A percentile compares a stretch with the other conserved stretches of the same genome.
Conservation (phyloP, 2,888 invertebrate genomes). For the Brenthis daphne region DNA sequence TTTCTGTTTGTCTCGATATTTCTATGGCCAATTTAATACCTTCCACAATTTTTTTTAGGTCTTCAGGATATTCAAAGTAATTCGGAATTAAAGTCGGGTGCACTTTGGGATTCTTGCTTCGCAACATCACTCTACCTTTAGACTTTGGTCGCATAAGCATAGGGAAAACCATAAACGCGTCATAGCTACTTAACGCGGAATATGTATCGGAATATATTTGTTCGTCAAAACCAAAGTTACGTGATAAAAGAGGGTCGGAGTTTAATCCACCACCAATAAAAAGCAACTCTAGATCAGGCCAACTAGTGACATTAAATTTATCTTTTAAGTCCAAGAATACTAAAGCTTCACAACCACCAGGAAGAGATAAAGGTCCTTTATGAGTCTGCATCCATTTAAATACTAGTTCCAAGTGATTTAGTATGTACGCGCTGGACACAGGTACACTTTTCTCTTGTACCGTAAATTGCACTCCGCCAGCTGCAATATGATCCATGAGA, state of each 20-base stretch:
- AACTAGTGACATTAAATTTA: slow-evolving; percentile 77
- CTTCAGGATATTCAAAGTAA: slow-evolving; percentile 86
- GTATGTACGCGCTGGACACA: slow-evolving; percentile 61
- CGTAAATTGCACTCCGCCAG: slow-evolving; percentile 84
- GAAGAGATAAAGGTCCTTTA: slow-evolving; percentile 82
- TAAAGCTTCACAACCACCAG: slow-evolving; percentile 86
- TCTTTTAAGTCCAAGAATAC: slow-evolving; percentile 84
- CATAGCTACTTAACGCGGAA: slow-evolving; percentile 63
- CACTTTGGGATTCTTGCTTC: slow-evolving; percentile 86
- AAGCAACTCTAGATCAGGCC: slow-evolving; percentile 85
- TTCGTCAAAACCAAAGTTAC: slow-evolving; percentile 80
- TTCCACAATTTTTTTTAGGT: slow-evolving; percentile 84
- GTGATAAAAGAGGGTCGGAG: slow-evolving; percentile 68
- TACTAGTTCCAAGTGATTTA: slow-evolving; percentile 67
- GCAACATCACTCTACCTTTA: slow-evolving; percentile 85
- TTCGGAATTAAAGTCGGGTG: slow-evolving; percentile 90
- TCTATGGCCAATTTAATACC: slow-evolving; percentile 84
- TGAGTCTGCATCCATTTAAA: slow-evolving; percentile 80
- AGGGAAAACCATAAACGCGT: slow-evolving; percentile 83
- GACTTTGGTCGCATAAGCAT: slow-evolving; percentile 88
- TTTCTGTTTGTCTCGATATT: slow-evolving; percentile 81
- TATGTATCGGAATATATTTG: slow-evolving; percentile 69
- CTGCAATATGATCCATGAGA: slow-evolving; percentile 86
- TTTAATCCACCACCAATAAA: slow-evolving; percentile 82
- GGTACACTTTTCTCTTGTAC: slow-evolving; percentile 65